Conservation (phyloP, 2,113 vertebrate genomes). For the Dryoscopus gambensis region DNA sequence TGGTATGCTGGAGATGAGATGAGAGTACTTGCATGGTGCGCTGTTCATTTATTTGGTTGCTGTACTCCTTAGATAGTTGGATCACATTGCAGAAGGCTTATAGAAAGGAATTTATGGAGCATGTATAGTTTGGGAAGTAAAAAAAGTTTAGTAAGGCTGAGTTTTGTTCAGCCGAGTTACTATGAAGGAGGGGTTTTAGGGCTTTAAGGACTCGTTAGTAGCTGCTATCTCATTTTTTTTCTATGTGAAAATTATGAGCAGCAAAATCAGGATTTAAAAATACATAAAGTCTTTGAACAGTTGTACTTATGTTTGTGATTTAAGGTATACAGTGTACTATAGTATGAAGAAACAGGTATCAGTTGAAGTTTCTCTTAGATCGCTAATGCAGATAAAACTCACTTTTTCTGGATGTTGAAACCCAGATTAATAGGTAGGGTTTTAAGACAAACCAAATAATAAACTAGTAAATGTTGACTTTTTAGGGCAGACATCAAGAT, state of each 20-base stretch:
- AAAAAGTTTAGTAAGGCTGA: background rate
- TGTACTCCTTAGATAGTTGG: background rate
- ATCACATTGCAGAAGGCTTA: background rate
- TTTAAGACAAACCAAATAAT: background rate
- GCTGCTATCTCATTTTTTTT: background rate
- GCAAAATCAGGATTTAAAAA: background rate
- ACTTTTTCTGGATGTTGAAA: constrained; percentile 14
- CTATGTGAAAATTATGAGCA: background rate
- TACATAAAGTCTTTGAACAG: background rate
- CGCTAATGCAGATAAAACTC: background rate
- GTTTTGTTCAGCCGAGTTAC: background rate
- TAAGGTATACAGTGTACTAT: background rate
- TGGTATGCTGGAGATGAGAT: background rate
- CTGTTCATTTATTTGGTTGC: background rate
- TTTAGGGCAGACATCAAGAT: background rate
- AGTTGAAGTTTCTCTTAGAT: background rate
- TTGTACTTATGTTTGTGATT: background rate
- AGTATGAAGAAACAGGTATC: background rate
- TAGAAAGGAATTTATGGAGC: background rate
- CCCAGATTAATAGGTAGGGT: background rate
- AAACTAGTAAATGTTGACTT: background rate
- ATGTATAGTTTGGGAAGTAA: background rate
- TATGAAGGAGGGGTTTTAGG: background rate
- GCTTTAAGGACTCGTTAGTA: background rate
- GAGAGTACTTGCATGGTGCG: background rate